Base-by-base conservation (phyloP, 2,113 vertebrate genomes). In the Osmerus eperlanus region DNA sequence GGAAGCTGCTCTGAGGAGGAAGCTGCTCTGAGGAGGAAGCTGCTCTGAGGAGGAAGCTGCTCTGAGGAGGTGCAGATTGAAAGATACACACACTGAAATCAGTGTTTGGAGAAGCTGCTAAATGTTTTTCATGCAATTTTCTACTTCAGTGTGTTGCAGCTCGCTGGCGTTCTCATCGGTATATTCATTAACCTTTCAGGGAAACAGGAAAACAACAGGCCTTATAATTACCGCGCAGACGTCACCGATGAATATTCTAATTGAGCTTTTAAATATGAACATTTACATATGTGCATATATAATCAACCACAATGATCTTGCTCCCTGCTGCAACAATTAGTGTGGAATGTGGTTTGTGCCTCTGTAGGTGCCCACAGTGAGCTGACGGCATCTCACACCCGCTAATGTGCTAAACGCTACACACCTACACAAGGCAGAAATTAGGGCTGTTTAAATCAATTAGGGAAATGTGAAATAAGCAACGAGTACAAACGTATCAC, bases 281-380 rank as follows among this genome's bases (percentile, higher is more conserved):
- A 91, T 89, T 91, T 91, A 90, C 90, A 92, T 92, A 91, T 85
- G 85, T 91, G 91, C 91, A 92, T 92, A 85, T 75, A 90, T 91
- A 91, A 91, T 89, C 85, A 87, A 71, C 79, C 36, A 71, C 87
- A 74, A 84, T 89, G 88, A 92, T 91, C 89, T 81, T 76, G 82
- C 89, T 90, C 88, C 88, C 87, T 82, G 87, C 87, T 14, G 78
- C 76, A 83, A 92, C 91, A 90, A 92, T 90, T 92, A 91, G 79
- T 83, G 83, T 77, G 65, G 85, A 87, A 88, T 87, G 87, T 86
- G 78, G 79, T 85, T 79, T 86, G 85, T 85, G 85, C 73, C 68
- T 82, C 61, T 79, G 72, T 58, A 86, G 85, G 74, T 8, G 68
- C 78, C 75, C 76, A 18, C 62, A 68, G 85, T 72, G 81, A 84